Evolutionary conservation across 2,888 invertebrate species (phyloP), one percentile per base, ranked within the genome.

Genomic region (Sphaerophoria taeniata): DNA sequence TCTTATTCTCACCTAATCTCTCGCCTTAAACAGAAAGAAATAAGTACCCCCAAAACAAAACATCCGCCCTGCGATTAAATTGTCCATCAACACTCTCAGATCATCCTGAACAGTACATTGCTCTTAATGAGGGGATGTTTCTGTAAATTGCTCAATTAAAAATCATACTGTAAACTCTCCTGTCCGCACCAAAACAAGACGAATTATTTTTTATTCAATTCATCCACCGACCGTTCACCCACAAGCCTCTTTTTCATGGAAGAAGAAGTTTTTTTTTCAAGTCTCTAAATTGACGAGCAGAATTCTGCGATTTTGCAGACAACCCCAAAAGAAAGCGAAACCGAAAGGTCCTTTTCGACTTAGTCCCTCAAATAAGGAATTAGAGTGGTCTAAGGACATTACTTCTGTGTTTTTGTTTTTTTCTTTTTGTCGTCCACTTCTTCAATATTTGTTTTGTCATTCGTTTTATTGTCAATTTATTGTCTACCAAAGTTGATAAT

Each of bases 1-100:
- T 77, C 81, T 85, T 85, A 85, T 85, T 85, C 85, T 85, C 85
- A 85, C 85, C 77, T 85, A 85, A 85, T 81, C 85, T 80, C 16
- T 47, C 24, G n/a, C 51, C 47, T 36, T 58, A 72, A 72, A 24
- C 12, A 65, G 67, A 71, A 51, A 56, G 14, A 60, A 63, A 70
- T n/a, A 39, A 39, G 9, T 24, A 24, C 16, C 14, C 12, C 14
- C 34, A 55, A 43, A 34, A 43, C 43, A 43, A 33, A 24, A 45
- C 12, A 34, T 12, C 39, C 39, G n/a, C 39, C 58, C 58, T 39
- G 31, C 33, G 24, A 24, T 53, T 51, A 58, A 56, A 34, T 60
- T 12, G 33, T 58, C 74, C 39, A 67, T 84, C 63, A 70, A 74
- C 53, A 72, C 67, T 51, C 14, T 51, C 14, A 16, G 16, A 14